Evolutionary conservation across 2,797 vertebrate genomes (phyloP).

Genomic region (Sebastes cheni): DNA sequence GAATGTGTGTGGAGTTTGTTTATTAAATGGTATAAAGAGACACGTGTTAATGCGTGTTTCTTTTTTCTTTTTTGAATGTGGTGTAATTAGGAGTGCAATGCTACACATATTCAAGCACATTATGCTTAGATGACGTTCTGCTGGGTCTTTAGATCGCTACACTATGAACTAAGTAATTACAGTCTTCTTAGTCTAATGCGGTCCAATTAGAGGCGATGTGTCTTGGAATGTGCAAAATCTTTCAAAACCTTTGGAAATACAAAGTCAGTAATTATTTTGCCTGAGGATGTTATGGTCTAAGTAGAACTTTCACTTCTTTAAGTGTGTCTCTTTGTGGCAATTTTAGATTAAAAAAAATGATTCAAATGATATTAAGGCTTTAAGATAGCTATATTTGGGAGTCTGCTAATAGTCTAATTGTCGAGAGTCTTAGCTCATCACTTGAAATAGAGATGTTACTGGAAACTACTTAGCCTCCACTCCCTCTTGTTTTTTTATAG

Average conservation of each 20-base stretch:
- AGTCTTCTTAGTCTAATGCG: background rate
- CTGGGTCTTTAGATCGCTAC: background rate
- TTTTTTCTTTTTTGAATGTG: slow-evolving; percentile 6
- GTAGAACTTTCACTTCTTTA: background rate
- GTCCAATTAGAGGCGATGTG: slow-evolving; percentile 2
- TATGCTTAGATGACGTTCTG: background rate
- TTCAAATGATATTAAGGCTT: slow-evolving; percentile 8
- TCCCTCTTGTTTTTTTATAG: background rate
- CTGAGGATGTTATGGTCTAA: background rate
- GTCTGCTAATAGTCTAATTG: background rate
- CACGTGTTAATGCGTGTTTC: background rate
- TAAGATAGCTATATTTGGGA: background rate
- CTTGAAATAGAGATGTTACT: background rate
- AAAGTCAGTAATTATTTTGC: background rate
- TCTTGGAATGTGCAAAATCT: background rate
- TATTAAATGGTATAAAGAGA: slow-evolving; percentile 21
- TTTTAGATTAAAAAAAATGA: background rate
- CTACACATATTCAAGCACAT: background rate
- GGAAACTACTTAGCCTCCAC: background rate
- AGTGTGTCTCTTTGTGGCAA: background rate
- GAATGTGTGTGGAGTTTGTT: slow-evolving; percentile 10
- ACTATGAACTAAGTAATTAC: background rate
- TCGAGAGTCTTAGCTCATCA: background rate
- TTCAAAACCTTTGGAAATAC: background rate
- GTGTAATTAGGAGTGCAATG: background rate